Conservation (phyloP, 2,888 invertebrate species). For the Laothoe populi region DNA sequence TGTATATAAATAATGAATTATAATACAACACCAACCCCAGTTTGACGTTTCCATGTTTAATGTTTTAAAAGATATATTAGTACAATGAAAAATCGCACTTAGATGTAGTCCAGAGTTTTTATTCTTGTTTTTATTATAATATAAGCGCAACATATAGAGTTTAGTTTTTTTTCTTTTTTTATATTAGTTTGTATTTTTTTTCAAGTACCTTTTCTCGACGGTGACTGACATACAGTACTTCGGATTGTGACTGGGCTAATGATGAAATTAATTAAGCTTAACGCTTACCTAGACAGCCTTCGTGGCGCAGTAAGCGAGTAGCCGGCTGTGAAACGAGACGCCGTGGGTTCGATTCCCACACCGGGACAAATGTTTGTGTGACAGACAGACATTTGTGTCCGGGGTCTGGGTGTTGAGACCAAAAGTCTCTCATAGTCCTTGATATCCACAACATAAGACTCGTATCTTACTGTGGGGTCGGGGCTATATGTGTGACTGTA, state of each 20-base stretch:
- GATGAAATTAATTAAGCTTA: neutral
- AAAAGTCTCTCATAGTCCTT: no score
- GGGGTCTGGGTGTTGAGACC: no score
- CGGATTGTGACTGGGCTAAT: slow-evolving; percentile 1
- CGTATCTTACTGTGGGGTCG: no score
- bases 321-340: no score
- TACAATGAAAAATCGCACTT: slow-evolving; percentile 71
- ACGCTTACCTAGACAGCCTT: no score
- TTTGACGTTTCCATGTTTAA: slow-evolving; percentile 59
- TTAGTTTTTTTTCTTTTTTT: slow-evolving; percentile 4
- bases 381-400: no score
- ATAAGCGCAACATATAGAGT: slow-evolving; percentile 36
- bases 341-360: no score
- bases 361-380: no score
- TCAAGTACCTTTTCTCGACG: slow-evolving; percentile 13
- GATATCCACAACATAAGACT: no score
- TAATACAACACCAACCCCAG: slow-evolving; percentile 50
- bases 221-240: neutral
- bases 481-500: no score
- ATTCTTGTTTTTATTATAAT: slow-evolving; percentile 31
- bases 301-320: no score
- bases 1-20: neutral
- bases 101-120: slow-evolving; percentile 45
- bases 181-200: slow-evolving; percentile 13
- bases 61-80: slow-evolving; percentile 61